These are phyloP conservation scores for Ophiothrix spiculata DNA, from an alignment of 35 echinoderm and acorn worm genomes.

Conservation along the genomic window DNA sequence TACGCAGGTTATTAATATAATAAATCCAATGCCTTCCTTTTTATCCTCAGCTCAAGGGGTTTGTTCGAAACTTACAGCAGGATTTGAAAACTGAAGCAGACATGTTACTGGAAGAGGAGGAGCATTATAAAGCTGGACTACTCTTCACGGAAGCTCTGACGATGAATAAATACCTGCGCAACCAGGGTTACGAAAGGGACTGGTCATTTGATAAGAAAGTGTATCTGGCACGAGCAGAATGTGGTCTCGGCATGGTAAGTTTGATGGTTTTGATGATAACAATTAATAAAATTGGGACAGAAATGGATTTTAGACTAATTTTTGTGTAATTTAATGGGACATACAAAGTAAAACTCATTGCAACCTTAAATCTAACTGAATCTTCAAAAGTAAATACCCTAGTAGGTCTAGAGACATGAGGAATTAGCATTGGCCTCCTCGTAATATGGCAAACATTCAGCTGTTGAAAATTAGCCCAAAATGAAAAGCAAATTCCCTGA, in stretches of 20 bases:
- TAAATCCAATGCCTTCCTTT: background rate
- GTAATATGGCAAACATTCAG: no score
- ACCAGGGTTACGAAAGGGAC: background rate
- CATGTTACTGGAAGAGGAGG: background rate
- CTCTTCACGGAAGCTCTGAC: background rate
- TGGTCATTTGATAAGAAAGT: background rate
- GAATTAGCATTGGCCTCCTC: no score
- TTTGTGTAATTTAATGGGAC: no score
- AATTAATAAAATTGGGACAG: no score
- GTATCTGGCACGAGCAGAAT: background rate
- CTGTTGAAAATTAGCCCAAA: no score
- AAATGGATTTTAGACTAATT: no score
- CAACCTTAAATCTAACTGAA: no score
- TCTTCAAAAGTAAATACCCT: no score
- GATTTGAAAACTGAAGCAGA: background rate
- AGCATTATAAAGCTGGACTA: background rate
- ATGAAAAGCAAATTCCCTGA: no score
- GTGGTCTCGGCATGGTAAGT: background rate
- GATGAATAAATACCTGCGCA: background rate
- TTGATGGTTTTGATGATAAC: background rate
- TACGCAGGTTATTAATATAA: no score
- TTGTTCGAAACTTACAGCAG: background rate
- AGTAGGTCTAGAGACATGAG: no score
- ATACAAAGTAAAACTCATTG: no score
- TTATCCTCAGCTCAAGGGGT: conserved; percentile 7